phyloP scores from a whole-genome alignment of 2,888 invertebrate genomes.

The Acanthosepion pharaonis region DNA sequence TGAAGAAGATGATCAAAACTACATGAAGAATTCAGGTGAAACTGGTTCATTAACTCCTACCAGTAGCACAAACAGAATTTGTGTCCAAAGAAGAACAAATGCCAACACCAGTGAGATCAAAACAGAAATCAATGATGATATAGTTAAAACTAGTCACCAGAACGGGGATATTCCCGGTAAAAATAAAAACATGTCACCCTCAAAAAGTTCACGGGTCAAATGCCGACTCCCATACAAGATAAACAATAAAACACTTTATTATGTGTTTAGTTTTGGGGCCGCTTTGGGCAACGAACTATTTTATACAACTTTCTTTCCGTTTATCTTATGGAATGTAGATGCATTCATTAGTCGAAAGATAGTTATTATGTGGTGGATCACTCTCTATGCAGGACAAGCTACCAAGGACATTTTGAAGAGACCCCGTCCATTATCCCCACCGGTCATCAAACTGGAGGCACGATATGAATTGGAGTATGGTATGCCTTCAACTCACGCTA shows the following conservation, averaged over 20 bases:
- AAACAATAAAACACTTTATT: slow-evolving; percentile 81
- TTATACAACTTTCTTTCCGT: slow-evolving; percentile 92
- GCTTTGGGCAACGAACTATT: slow-evolving; percentile 92
- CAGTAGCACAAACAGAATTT: not conserved
- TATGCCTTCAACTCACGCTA: slow-evolving; percentile 95
- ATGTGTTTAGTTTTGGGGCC: slow-evolving; percentile 88
- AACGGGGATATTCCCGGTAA: slow-evolving; percentile 34
- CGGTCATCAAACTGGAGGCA: slow-evolving; percentile 86
- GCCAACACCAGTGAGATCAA: not conserved
- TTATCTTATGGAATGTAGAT: slow-evolving; percentile 96
- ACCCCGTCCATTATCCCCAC: slow-evolving; percentile 88
- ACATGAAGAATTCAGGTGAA: not conserved
- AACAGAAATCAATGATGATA: not conserved
- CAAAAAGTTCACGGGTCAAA: slow-evolving; percentile 33
- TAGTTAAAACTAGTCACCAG: not conserved
- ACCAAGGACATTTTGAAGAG: slow-evolving; percentile 86
- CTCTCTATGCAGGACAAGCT: slow-evolving; percentile 80
- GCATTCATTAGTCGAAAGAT: slow-evolving; percentile 88
- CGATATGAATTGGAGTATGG: slow-evolving; percentile 95
- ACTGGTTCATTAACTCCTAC: not conserved
- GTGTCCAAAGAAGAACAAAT: not conserved
- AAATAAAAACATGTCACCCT: not conserved
- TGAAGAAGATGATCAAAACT: not conserved
- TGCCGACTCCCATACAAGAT: slow-evolving; percentile 56
- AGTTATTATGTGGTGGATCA: slow-evolving; percentile 70